Base-by-base conservation (phyloP, 2,113 vertebrate species). In the Podiceps cristatus region DNA sequence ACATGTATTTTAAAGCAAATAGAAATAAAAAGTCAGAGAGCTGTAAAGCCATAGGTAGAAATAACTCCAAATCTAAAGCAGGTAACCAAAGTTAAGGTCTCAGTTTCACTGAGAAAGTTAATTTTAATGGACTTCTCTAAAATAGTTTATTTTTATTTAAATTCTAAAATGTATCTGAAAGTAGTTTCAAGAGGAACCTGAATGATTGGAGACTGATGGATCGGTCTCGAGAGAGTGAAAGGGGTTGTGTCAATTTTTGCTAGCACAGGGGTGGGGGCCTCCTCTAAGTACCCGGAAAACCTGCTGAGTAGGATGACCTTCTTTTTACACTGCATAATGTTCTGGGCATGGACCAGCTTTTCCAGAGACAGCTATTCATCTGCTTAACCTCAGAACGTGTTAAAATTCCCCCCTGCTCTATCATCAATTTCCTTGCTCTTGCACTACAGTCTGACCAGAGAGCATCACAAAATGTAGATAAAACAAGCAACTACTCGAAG, bases 271-370 rank as follows among this genome's bases (percentile, higher is more conserved):
- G 55, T 56, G 7, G 24, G n/a, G 37, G 35, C 40, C 72, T 94
- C 74, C 27, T 31, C 66, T 73, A 83, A 91, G 50, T 79, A 85
- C 62, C 68, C 77, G 44, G 42, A 92, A 93, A 96, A 85, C 59
- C 86, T 96, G 95, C 91, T 95, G 84, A 97, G 85, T 90, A 71
- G 83, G 69, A 84, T 92, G 83, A 80, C 66, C 60, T 74, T 59
- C 45, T 63, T 85, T 90, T 90, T 62, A 49, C 53, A 55, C 28
- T 35, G 18, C 59, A 59, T 69, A 91, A 92, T 56, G 60, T 77
- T 93, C 87, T 93, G 88, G 95, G 82, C 77, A 86, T 12, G 45
- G 72, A 69, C 29, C 68, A 75, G 44, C 40, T 93, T 96, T 73
- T 88, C 75, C 53, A 94, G 42, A 88, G 60, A 88, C 18, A 55